Percentiles rank a stretch among this genome's conserved stretches.
Evolutionary conservation across 1,140 invertebrate species (phyloP).

Genomic region (Neotoxoptera formosana): DNA sequence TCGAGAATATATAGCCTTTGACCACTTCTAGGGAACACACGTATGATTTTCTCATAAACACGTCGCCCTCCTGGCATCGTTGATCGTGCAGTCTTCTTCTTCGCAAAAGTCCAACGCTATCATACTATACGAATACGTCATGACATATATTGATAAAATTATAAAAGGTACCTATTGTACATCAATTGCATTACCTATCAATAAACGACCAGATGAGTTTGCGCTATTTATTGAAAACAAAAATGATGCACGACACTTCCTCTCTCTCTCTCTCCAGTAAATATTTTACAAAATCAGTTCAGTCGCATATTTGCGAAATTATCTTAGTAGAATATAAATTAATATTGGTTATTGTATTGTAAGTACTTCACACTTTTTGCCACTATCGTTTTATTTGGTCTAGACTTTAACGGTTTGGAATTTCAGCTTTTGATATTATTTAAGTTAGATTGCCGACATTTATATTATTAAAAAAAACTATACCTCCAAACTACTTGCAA

Average conservation of each 20-base stretch:
- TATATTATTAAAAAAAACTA: not conserved
- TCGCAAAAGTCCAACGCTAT: not conserved
- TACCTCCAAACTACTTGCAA: not conserved
- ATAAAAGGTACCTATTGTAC: too few relatives aligned
- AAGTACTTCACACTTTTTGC: not conserved
- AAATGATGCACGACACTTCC: too few relatives aligned
- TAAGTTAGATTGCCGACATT: not conserved
- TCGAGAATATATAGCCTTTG: not conserved
- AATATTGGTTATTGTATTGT: not conserved
- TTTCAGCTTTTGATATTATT: not conserved
- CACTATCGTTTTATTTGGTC: not conserved
- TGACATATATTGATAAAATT: not conserved
- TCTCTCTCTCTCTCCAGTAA: too few relatives aligned
- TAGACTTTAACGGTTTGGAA: not conserved
- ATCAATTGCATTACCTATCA: too few relatives aligned
- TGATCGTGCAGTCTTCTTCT: too few relatives aligned
- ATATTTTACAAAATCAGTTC: too few relatives aligned
- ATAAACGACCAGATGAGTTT: too few relatives aligned
- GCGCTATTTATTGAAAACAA: too few relatives aligned
- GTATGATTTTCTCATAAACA: not conserved
- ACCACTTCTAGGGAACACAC: not conserved
- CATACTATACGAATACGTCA: not conserved
- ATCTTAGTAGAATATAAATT: not conserved
- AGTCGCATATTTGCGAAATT: too few relatives aligned
- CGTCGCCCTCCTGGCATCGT: not conserved